Evolutionary conservation across 2,797 vertebrate species (phyloP).

Genomic region (Centropyge bicolor): DNA sequence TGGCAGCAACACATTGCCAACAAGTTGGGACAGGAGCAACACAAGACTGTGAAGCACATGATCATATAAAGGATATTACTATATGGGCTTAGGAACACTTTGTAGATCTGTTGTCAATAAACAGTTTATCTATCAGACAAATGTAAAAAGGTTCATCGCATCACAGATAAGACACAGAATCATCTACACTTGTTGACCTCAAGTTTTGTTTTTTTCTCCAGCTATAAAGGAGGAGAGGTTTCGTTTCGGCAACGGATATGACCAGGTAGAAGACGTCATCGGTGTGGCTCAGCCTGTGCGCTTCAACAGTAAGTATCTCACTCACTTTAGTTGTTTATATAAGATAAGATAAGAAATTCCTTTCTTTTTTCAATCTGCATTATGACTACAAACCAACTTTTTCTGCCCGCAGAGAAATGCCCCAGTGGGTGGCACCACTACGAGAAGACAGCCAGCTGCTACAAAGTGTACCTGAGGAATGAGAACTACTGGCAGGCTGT

Average conservation of each 20-base stretch:
- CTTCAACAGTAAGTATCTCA: constrained; percentile 92
- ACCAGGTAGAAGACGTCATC: constrained; percentile 87
- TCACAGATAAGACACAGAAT: too few relatives aligned
- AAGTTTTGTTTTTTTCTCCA: constrained; percentile 42
- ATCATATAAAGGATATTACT: too few relatives aligned
- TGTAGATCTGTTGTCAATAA: too few relatives aligned
- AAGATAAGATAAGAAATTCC: too few relatives aligned
- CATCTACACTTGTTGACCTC: background rate
- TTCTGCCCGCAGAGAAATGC: constrained; percentile 91
- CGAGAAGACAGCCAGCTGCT: constrained; percentile 98
- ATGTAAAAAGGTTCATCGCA: constrained; percentile 2
- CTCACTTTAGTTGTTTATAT: background rate
- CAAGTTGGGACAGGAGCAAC: too few relatives aligned
- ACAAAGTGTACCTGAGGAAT: constrained; percentile 92
- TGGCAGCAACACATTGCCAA: too few relatives aligned
- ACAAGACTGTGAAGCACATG: too few relatives aligned
- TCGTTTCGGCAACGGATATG: constrained; percentile 83
- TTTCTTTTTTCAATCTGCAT: background rate
- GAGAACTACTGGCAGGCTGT: constrained; percentile 99
- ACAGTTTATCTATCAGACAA: background rate
- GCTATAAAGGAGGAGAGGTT: constrained; percentile 85
- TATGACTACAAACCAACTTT: background rate
- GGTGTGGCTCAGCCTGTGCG: constrained; percentile 95
- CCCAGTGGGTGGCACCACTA: constrained; percentile 99
- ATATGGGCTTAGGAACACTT: too few relatives aligned